phyloP scores from a whole-genome alignment of 2,797 vertebrate genomes.

The Myoxocephalus aenaeus region DNA sequence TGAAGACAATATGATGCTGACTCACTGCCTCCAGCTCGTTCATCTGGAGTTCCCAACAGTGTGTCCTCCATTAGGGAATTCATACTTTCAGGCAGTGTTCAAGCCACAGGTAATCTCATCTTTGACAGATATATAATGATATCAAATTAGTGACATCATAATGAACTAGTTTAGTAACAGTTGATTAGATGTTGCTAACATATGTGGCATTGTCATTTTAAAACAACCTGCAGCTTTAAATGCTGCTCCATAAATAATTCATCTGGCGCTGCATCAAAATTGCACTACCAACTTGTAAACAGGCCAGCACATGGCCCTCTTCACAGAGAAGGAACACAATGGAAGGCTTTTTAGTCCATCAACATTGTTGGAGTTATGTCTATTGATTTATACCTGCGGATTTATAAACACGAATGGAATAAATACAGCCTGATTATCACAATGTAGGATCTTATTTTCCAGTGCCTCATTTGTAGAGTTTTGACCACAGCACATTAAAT shows the following conservation, averaged over 20 bases:
- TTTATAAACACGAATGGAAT: conserved; percentile 40
- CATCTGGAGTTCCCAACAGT: background rate
- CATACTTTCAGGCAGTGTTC: background rate
- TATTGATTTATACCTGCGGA: conserved; percentile 31
- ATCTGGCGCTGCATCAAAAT: conserved; percentile 57
- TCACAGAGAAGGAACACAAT: conserved; percentile 25
- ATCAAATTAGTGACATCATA: background rate
- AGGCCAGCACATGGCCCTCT: conserved; percentile 57
- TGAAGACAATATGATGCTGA: background rate
- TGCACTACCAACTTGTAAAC: conserved; percentile 58
- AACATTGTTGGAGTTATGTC: conserved; percentile 8
- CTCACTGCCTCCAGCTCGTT: background rate
- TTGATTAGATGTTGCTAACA: background rate
- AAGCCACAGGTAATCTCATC: background rate
- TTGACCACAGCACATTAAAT: background rate
- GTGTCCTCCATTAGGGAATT: background rate
- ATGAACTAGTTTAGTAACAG: background rate
- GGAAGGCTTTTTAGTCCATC: conserved; percentile 42
- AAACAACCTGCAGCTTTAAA: conserved; percentile 22
- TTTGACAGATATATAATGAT: background rate
- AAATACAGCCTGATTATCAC: conserved; percentile 26
- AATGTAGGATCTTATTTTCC: conserved; percentile 25
- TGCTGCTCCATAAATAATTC: conserved; percentile 40
- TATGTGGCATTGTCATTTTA: conserved; percentile 6
- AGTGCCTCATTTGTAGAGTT: background rate